Conservation (phyloP, 2,888 invertebrate species). For the Scaptomyza reducta region DNA sequence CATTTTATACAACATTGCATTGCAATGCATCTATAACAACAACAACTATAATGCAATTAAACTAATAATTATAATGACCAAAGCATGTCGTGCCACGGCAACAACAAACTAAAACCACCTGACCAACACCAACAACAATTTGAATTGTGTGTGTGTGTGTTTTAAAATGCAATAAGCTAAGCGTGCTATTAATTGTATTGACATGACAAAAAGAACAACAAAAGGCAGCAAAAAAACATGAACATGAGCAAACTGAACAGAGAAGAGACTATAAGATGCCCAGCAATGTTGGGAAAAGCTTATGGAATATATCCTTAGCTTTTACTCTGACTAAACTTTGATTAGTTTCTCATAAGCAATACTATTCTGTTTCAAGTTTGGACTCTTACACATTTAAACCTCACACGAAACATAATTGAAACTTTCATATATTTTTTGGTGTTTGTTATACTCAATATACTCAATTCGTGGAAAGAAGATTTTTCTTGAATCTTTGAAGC, state of each 20-base stretch:
- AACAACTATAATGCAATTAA: background rate
- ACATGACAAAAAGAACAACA: constrained; percentile 11
- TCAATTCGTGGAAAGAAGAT: no score
- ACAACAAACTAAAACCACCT: constrained; percentile 35
- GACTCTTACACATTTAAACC: no score
- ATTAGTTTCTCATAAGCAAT: no score
- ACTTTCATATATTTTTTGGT: no score
- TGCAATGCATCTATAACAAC: constrained; percentile 47
- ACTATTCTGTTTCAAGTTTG: no score
- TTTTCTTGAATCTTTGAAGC: no score
- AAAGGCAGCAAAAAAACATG: background rate
- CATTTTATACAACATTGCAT: constrained; percentile 33
- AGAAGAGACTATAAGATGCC: background rate
- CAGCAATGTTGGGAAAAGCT: no score
- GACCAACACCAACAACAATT: constrained; percentile 19
- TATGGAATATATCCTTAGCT: no score
- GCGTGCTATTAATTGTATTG: constrained; percentile 61
- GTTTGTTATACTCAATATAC: no score
- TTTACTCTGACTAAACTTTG: no score
- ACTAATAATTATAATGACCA: constrained; percentile 65
- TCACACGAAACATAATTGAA: no score
- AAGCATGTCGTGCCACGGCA: constrained; percentile 66
- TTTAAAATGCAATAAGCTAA: constrained; percentile 60
- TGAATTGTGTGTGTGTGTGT: constrained; percentile 26
- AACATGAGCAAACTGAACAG: background rate